Evolutionary conservation across 2,888 invertebrate genomes (phyloP).

Genomic region (Conops quadrifasciatus): DNA sequence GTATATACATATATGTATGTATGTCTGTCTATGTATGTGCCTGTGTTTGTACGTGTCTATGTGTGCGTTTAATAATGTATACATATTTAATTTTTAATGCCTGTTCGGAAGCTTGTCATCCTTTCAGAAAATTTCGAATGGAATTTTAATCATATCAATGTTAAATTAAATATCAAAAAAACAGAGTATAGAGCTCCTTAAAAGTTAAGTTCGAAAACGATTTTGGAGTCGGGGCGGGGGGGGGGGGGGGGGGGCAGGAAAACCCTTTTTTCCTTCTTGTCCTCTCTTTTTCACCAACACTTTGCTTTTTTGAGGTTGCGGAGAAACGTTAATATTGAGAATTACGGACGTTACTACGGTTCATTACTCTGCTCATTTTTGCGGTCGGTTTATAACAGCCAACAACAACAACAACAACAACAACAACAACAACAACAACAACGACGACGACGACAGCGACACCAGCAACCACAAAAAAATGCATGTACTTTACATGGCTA

Average conservation of each 20-base stretch:
- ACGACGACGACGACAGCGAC: not conserved
- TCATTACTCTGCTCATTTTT: conserved; percentile 29
- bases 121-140: not conserved
- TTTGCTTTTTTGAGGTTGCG: too few relatives aligned
- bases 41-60: not conserved
- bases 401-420: conserved; percentile 2
- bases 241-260: too few relatives aligned
- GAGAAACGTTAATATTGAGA: not conserved
- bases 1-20: not conserved
- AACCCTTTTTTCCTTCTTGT: too few relatives aligned
- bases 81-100: too few relatives aligned
- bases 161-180: too few relatives aligned
- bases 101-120: too few relatives aligned
- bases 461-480: too few relatives aligned
- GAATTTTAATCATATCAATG: not conserved
- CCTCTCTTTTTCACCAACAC: too few relatives aligned
- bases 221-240: too few relatives aligned
- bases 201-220: too few relatives aligned
- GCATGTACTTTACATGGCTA: too few relatives aligned
- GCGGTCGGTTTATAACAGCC: not conserved
- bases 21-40: not conserved
- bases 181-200: too few relatives aligned
- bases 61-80: not conserved
- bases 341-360: not conserved
- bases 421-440: conserved; percentile 2